These are phyloP conservation scores for Microcaecilia unicolor DNA, from an alignment of 2,797 vertebrate species.

Conservation along the genomic window DNA sequence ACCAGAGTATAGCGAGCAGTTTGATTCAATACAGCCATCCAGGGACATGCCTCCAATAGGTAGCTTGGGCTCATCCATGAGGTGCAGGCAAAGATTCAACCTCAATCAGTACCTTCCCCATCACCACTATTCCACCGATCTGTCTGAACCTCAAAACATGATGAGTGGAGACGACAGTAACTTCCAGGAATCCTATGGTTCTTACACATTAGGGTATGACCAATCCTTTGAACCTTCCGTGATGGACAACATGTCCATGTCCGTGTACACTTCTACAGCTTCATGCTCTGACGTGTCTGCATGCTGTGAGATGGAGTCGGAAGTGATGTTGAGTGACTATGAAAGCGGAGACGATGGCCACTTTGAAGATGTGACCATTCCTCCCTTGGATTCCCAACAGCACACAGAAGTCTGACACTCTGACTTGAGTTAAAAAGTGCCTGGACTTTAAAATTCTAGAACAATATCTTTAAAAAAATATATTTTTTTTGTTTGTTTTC, in stretches of 20 bases:
- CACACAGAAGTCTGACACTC: constrained; percentile 96
- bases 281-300: constrained; percentile 97
- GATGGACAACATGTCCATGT: constrained; percentile 82
- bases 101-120: constrained; percentile 85
- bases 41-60: constrained; percentile 51
- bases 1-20: constrained; percentile 74
- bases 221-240: constrained; percentile 74
- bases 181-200: constrained; percentile 61
- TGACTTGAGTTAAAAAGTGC: constrained; percentile 86
- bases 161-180: constrained; percentile 38
- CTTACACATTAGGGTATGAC: constrained; percentile 55
- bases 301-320: constrained; percentile 84
- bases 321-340: constrained; percentile 94
- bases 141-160: constrained; percentile 66
- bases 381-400: constrained; percentile 81
- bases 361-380: constrained; percentile 73
- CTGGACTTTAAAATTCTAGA: constrained; percentile 62
- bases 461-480: constrained; percentile 18
- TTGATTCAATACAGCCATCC: constrained; percentile 73
- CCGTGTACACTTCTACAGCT: constrained; percentile 83
- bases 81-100: constrained; percentile 79
- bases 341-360: constrained; percentile 84
- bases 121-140: constrained; percentile 64
- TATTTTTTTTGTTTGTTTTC: constrained; percentile 2
- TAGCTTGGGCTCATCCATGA: constrained; percentile 57